These are phyloP conservation scores for Phasia obesa DNA, from an alignment of 2,888 invertebrate genomes.

Conservation along the genomic window DNA sequence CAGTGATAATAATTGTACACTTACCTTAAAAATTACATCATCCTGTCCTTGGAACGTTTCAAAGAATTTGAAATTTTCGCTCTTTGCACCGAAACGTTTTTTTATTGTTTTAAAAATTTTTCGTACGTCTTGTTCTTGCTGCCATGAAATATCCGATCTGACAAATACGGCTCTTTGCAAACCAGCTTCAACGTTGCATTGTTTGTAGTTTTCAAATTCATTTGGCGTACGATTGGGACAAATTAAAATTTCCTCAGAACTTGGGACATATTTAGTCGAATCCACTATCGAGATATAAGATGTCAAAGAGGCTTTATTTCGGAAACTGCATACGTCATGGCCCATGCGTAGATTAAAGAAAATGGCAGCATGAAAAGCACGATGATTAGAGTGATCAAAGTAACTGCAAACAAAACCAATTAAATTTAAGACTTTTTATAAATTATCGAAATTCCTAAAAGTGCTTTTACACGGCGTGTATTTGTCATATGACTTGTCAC, in stretches of 20 bases:
- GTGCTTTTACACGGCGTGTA: no score
- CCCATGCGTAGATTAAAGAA: conserved; percentile 71
- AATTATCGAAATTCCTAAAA: no score
- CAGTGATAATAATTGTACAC: conserved; percentile 3
- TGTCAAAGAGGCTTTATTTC: conserved; percentile 15
- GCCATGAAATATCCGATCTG: neutral
- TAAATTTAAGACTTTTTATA: neutral
- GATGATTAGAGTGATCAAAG: conserved; percentile 60
- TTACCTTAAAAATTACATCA: conserved; percentile 73
- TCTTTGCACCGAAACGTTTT: conserved; percentile 48
- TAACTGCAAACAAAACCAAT: conserved; percentile 53
- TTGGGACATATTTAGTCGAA: conserved; percentile 65
- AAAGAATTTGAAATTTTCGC: conserved; percentile 69
- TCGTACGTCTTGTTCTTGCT: conserved; percentile 1
- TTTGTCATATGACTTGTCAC: no score
- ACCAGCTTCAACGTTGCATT: conserved; percentile 71
- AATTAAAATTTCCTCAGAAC: conserved; percentile 69
- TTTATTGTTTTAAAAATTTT: conserved; percentile 64
- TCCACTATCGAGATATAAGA: conserved; percentile 67
- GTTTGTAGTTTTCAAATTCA: conserved; percentile 46
- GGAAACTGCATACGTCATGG: conserved; percentile 67
- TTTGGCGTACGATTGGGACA: conserved; percentile 65
- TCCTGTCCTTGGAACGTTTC: conserved; percentile 65
- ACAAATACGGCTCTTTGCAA: conserved; percentile 71
- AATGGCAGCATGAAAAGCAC: conserved; percentile 71